Base-by-base conservation (phyloP, 2,113 vertebrate genomes). In the Campylomormyrus numenius region DNA sequence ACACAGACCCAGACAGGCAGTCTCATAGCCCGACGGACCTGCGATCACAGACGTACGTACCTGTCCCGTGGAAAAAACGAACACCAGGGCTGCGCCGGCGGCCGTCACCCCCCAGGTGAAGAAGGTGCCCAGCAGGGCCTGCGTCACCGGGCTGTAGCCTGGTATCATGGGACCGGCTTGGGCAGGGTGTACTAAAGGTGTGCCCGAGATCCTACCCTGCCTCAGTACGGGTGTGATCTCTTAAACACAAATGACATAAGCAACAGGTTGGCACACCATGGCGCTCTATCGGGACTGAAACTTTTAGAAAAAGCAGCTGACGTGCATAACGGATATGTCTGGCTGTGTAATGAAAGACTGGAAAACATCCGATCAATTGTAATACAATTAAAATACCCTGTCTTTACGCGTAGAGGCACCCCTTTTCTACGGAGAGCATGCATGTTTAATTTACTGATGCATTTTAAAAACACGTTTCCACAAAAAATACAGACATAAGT, bases 91-190 rank as follows among this genome's bases (percentile, higher is more conserved):
- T 0, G 98, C 96, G 35, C 98, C 98, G 0, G 97, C 98, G 0
- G 98, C 98, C 0, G 98, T 99, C 93, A 99, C 95, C 0, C 93
- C 98, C 98, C 98, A 99, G 21, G 98, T 99, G 88, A 99, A 96
- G 88, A 97, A 91, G 1, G 98, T 99, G 11, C 98, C 98, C 93
- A 99, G 93, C 91, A 98, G 90, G 35, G 97, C 95, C 96, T 99
- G 98, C 85, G 93, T 56, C 92, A 98, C 94, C 0, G 97, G 95
- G 92, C 95, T 97, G 27, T 95, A 90, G 13, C 97, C 97, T 5
- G 95, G 94, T 50, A 99, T 94, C 98, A 99, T 99, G 87, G 92
- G 96, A 94, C 94, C 93, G 85, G 35, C 94, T 95, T 92, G 5
- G 86, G n/a, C n/a, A 90, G 8, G 5, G 53, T 86, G 31, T 89